phyloP scores from a whole-genome alignment of 2,113 vertebrate species.

The Aegithalos caudatus region DNA sequence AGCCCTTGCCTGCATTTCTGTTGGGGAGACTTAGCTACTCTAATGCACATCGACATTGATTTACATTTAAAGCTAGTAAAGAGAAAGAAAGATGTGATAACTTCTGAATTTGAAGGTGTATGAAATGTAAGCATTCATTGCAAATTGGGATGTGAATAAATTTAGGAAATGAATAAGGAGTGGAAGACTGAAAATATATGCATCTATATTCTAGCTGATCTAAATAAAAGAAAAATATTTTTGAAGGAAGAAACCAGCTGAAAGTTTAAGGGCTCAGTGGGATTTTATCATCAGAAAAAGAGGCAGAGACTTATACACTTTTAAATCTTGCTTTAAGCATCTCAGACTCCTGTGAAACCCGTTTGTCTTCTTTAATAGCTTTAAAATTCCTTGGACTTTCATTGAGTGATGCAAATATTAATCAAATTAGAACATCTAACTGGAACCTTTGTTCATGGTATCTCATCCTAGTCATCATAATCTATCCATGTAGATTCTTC shows the following conservation, averaged over 20 bases:
- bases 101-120: neutral
- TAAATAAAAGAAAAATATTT: neutral
- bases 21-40: neutral
- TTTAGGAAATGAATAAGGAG: neutral
- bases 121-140: neutral
- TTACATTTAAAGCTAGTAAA: neutral
- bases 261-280: neutral
- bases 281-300: neutral
- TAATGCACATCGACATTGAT: rapidly evolving
- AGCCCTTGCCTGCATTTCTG: neutral
- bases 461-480: neutral
- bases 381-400: neutral
- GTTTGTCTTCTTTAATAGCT: neutral
- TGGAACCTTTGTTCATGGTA: neutral
- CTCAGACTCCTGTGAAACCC: neutral
- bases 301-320: neutral
- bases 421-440: neutral
- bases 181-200: neutral
- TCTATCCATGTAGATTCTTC: neutral
- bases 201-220: neutral
- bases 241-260: neutral
- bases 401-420: neutral
- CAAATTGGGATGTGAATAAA: neutral
- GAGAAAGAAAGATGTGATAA: neutral
- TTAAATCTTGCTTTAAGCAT: neutral